Conservation (phyloP, 2,113 vertebrate species). For the Plotosus lineatus region DNA sequence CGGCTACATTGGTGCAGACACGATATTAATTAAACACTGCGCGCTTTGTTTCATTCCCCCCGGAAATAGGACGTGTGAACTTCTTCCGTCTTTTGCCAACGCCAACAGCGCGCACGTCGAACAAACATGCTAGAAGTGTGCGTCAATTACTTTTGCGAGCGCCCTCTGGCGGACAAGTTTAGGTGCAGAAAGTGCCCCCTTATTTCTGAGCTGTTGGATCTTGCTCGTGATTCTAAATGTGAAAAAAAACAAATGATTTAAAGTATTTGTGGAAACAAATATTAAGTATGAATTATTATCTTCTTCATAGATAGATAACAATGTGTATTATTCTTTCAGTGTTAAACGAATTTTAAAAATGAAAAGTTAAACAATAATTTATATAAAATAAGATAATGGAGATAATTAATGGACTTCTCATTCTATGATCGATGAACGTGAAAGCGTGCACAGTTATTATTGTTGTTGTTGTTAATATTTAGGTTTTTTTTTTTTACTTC, state of each 20-base stretch:
- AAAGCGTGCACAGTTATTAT: too few species aligned
- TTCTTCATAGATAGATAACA: neutral
- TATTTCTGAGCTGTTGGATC: neutral
- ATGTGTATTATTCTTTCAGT: too few species aligned
- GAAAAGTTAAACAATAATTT: neutral
- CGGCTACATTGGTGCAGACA: neutral
- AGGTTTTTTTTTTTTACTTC: too few species aligned
- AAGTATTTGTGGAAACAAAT: neutral
- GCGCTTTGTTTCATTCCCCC: neutral
- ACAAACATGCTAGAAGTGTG: conserved; percentile 41
- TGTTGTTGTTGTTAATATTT: too few species aligned
- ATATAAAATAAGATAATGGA: too few species aligned
- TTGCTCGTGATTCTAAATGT: neutral
- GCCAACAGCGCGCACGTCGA: conserved; percentile 39
- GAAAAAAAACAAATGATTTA: neutral
- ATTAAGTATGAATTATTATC: neutral
- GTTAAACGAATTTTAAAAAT: neutral
- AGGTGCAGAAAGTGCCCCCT: neutral
- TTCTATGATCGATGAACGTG: neutral
- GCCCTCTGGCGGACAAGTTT: neutral
- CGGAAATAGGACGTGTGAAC: neutral
- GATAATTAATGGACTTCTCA: too few species aligned
- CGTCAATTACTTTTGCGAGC: neutral
- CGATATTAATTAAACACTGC: neutral
- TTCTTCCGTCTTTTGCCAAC: conserved; percentile 54